Evolutionary conservation across 2,888 invertebrate genomes (phyloP).

Genomic region (Acholoe squamosa): DNA sequence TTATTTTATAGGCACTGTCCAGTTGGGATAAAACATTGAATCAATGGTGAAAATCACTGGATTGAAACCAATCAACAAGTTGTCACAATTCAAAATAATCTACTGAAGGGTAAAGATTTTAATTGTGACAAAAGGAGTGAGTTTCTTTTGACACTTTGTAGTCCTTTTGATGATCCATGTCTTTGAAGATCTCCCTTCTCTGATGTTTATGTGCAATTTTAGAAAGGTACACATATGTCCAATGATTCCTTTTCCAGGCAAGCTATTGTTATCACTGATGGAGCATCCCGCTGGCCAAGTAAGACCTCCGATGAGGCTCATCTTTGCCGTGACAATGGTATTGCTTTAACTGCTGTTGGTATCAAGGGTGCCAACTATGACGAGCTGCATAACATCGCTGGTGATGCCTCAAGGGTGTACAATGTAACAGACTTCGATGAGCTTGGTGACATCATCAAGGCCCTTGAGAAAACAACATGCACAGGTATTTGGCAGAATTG

Average conservation of each 20-base stretch:
- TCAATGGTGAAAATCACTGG: no score
- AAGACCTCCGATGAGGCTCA: constrained; percentile 12
- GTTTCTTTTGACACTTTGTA: no score
- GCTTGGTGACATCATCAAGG: not conserved
- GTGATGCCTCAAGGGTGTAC: constrained; percentile 60
- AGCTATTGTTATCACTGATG: constrained; percentile 62
- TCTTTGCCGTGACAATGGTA: constrained; percentile 51
- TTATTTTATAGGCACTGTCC: no score
- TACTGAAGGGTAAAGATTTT: no score
- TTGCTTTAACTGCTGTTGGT: constrained; percentile 56
- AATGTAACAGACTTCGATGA: constrained; percentile 54
- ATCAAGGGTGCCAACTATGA: constrained; percentile 25
- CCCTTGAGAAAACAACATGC: constrained; percentile 45
- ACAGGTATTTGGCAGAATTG: not conserved
- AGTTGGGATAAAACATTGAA: no score
- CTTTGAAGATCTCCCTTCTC: no score
- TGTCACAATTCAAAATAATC: no score
- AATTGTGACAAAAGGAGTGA: no score
- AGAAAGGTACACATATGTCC: no score
- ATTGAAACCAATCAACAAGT: no score
- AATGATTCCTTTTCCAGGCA: constrained; percentile 22
- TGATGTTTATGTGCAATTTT: no score
- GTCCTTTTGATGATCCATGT: no score
- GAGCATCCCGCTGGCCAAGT: not conserved
- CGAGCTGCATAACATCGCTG: constrained; percentile 57